These are phyloP conservation scores for Betta splendens DNA, from an alignment of 2,797 vertebrate species.

Conservation along the genomic window DNA sequence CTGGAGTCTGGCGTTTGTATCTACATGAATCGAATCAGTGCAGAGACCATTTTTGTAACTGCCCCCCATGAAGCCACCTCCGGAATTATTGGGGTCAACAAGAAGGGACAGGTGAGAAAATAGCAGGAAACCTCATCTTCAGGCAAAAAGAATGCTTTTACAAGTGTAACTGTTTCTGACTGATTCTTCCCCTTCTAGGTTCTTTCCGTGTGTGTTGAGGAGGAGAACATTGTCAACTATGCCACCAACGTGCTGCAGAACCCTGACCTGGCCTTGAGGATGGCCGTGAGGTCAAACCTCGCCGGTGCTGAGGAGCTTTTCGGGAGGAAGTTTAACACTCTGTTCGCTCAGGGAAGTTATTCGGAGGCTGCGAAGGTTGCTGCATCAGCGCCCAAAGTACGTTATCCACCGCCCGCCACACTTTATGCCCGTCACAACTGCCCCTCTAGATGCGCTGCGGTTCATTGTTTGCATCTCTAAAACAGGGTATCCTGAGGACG, in stretches of 20 bases:
- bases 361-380: conserved; percentile 92
- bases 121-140: neutral
- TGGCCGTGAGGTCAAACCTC: conserved; percentile 91
- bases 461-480: conserved; percentile 3
- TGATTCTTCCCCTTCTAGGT: conserved; percentile 75
- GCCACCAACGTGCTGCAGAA: conserved; percentile 91
- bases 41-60: conserved; percentile 95
- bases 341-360: conserved; percentile 92
- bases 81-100: conserved; percentile 96
- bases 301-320: conserved; percentile 93
- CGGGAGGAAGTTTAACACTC: conserved; percentile 89
- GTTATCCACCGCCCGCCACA: neutral
- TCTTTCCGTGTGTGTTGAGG: conserved; percentile 93
- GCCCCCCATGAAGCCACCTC: conserved; percentile 90
- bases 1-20: conserved; percentile 93
- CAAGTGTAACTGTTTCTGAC: no score
- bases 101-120: conserved; percentile 89
- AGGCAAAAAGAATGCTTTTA: neutral
- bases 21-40: conserved; percentile 95
- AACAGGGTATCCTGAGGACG: conserved; percentile 89
- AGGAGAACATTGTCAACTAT: conserved; percentile 95
- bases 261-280: conserved; percentile 89
- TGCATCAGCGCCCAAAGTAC: conserved; percentile 92
- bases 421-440: neutral
- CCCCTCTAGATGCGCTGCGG: neutral